Base-by-base conservation (phyloP, 2,888 invertebrate genomes). In the Philereme vetulata region DNA sequence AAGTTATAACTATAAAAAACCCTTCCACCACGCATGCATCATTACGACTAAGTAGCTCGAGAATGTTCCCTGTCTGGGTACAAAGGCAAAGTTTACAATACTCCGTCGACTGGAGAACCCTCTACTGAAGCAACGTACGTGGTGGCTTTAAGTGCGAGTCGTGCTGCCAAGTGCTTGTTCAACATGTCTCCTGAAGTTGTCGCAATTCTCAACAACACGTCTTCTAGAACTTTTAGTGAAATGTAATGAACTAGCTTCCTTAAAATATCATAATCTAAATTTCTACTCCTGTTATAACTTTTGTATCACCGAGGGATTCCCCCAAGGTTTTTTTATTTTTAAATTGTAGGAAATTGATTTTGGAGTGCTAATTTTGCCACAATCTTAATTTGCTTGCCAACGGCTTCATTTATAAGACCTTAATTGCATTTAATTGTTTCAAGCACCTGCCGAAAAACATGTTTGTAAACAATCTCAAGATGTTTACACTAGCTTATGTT, bases 101-200 rank as follows among this genome's bases (percentile, higher is more conserved):
- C 71, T 66, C 65, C 64, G 70, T 67, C 71, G 68, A 63, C 70
- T 77, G 62, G 68, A 82, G 82, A 62, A 74, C 77, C 70, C 83
- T 85, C 70, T 63, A 69, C 67, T 77, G 73, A 75, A 79, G 81
- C 76, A 70, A 68, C 58, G 75, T 78, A 80, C 81, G 83, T 77
- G 84, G 84, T 83, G 68, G 80, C 78, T 76, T 80, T 77, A 78
- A 80, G 81, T 78, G 74, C 72, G 68, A 80, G 78, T 78, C 77
- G 58, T 67, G 67, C 63, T 59, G 72, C 69, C 62, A 72, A 88
- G 90, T 81, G 86, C 83, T 86, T 84, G 85, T 90, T 87, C 85
- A 88, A 86, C 88, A 80, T 83, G 88, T 85, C 88, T 88, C 81
- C 78, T 76, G 56, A 55, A 58, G 55, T 58, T 46, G 21, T 50